Conservation (phyloP, 2,113 vertebrate genomes). For the Saimiri boliviensis region DNA sequence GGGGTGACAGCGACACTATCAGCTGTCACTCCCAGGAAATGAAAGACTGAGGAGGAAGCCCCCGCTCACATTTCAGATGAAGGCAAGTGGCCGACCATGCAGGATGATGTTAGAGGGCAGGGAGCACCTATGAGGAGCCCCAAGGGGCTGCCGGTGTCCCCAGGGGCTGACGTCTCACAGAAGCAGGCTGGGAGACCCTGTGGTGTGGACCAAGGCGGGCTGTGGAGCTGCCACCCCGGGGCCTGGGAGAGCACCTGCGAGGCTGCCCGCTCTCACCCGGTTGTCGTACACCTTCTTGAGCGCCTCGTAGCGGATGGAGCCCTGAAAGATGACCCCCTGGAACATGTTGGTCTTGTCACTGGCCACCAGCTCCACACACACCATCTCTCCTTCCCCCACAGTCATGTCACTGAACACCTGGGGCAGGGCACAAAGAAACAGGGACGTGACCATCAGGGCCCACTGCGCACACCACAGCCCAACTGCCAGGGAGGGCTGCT, state of each 20-base stretch:
- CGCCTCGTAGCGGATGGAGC: slow-evolving; percentile 98
- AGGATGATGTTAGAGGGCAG: fast-evolving
- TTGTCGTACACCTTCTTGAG: slow-evolving; percentile 99
- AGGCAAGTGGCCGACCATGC: fast-evolving
- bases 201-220: not conserved
- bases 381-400: slow-evolving; percentile 99
- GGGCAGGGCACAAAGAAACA: fast-evolving
- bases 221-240: fast-evolving
- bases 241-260: fast-evolving
- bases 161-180: not conserved
- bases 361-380: slow-evolving; percentile 98
- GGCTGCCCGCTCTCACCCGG: slow-evolving; percentile 86
- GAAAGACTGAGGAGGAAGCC: not conserved
- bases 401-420: slow-evolving; percentile 99
- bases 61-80: not conserved
- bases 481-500: not conserved
- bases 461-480: fast-evolving
- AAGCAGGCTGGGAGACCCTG: fast-evolving
- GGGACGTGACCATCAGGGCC: fast-evolving
- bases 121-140: not conserved
- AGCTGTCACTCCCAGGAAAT: not conserved
- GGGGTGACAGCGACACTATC: not conserved
- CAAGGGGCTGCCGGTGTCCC: not conserved
- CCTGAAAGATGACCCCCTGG: slow-evolving; percentile 99
- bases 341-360: slow-evolving; percentile 97